Evolutionary conservation across 2,113 vertebrate species (phyloP).

Genomic region (Pao palembangensis): DNA sequence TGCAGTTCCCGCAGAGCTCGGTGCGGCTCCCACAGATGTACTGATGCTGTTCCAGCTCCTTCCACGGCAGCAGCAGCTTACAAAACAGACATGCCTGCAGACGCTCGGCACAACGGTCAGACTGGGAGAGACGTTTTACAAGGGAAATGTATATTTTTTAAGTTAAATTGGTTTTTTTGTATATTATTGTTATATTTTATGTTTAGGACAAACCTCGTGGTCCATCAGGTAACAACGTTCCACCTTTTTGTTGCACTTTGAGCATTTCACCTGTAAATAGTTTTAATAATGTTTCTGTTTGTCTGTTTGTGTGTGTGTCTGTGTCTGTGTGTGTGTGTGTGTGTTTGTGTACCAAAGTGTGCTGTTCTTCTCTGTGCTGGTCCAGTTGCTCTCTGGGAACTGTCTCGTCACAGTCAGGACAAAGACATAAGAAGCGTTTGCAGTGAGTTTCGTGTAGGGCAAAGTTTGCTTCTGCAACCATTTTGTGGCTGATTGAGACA

Average conservation of each 20-base stretch:
- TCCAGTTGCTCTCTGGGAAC: constrained; percentile 61
- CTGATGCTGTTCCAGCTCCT: constrained; percentile 63
- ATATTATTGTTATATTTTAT: not conserved
- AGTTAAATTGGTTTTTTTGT: not conserved
- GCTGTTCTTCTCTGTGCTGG: constrained; percentile 67
- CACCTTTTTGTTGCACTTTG: constrained; percentile 61
- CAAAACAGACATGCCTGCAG: constrained; percentile 73
- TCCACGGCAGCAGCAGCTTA: constrained; percentile 65
- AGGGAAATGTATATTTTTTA: not conserved
- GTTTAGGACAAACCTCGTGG: constrained; percentile 57
- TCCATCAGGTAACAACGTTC: constrained; percentile 56
- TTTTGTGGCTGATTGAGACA: constrained; percentile 68
- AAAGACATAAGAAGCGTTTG: constrained; percentile 72
- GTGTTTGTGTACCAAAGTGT: constrained; percentile 66
- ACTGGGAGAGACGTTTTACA: constrained; percentile 46
- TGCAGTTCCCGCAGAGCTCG: constrained; percentile 69
- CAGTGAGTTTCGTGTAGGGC: constrained; percentile 79
- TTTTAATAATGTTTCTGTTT: constrained; percentile 35
- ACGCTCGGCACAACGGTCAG: constrained; percentile 61
- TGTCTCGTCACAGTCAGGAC: constrained; percentile 71
- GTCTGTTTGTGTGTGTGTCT: constrained; percentile 45
- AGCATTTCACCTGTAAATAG: constrained; percentile 64
- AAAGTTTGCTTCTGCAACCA: constrained; percentile 72
- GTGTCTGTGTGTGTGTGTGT: constrained; percentile 60
- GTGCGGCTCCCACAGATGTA: constrained; percentile 71